Evolutionary conservation across 37 sponge, comb jelly and placozoan species (phyloP).

Genomic region (Haliclona indistincta): DNA sequence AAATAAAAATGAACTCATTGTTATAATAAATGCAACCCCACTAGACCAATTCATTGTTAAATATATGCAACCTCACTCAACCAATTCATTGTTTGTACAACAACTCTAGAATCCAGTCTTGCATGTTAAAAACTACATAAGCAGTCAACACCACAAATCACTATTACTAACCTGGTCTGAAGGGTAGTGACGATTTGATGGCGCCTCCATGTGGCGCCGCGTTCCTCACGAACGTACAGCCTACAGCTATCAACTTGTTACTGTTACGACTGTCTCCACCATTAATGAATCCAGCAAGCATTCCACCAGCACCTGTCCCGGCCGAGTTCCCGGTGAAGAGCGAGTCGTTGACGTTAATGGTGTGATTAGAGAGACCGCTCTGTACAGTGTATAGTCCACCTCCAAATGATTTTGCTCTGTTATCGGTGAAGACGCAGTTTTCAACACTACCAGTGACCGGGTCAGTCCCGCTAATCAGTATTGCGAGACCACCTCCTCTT

Average conservation of each 20-base stretch:
- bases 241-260: too few species aligned
- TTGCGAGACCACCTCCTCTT: conserved; percentile 20
- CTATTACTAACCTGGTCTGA: conserved; percentile 5
- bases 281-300: neutral
- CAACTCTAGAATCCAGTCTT: too few species aligned
- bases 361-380: conserved; percentile 1
- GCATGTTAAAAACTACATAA: too few species aligned
- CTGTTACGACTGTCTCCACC: too few species aligned
- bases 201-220: neutral
- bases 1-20: too few species aligned
- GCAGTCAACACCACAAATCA: too few species aligned
- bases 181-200: neutral
- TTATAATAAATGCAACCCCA: too few species aligned
- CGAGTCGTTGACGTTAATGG: neutral
- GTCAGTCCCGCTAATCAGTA: neutral
- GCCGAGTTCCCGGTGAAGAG: neutral
- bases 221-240: too few species aligned
- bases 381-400: conserved; percentile 41
- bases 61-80: too few species aligned
- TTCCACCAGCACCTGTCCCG: neutral
- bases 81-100: too few species aligned
- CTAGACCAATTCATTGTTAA: too few species aligned
- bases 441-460: neutral
- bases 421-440: conserved; percentile 17
- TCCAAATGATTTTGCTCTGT: conserved; percentile 27